A percentile compares a stretch with the other conserved stretches of the same genome.
These are phyloP conservation scores for Eunapius fragilis DNA, from an alignment of 37 sponge, comb jelly and placozoan genomes.

Conservation along the genomic window DNA sequence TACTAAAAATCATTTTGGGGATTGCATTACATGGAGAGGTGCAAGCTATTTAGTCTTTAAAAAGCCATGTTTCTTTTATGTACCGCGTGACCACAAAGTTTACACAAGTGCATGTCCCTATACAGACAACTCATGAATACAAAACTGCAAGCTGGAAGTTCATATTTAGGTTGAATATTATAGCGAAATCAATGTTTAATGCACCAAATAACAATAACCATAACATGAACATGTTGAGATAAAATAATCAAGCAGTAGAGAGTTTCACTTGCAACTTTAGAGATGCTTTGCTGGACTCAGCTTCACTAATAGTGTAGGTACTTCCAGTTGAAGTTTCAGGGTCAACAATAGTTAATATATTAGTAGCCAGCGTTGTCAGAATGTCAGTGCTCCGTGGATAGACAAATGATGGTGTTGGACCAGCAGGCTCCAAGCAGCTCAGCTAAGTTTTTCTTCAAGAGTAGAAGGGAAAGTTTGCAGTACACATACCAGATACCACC, in stretches of 20 bases:
- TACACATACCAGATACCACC: conserved; percentile 62
- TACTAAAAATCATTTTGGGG: not conserved
- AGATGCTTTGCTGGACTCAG: not conserved
- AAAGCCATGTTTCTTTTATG: not conserved
- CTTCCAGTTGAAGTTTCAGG: conserved; percentile 34
- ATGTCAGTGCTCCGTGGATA: conserved; percentile 20
- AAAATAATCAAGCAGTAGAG: not conserved
- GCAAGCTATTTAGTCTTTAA: not conserved
- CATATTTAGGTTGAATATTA: too few relatives aligned
- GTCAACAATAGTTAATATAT: conserved; percentile 13
- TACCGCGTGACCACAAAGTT: not conserved
- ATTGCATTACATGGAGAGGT: not conserved
- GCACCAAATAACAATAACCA: not conserved
- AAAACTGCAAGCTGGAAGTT: not conserved
- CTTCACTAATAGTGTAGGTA: conserved; percentile 1
- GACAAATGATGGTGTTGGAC: too few relatives aligned
- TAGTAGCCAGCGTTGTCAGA: not conserved
- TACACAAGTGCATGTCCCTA: not conserved
- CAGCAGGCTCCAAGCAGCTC: conserved; percentile 28
- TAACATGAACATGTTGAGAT: not conserved
- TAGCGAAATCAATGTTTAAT: not conserved
- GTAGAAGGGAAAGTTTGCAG: not conserved
- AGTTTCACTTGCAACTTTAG: not conserved
- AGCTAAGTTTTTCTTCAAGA: conserved; percentile 22
- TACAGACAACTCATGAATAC: not conserved